phyloP scores from a whole-genome alignment of 2,113 vertebrate species.

The Engystomops pustulosus region DNA sequence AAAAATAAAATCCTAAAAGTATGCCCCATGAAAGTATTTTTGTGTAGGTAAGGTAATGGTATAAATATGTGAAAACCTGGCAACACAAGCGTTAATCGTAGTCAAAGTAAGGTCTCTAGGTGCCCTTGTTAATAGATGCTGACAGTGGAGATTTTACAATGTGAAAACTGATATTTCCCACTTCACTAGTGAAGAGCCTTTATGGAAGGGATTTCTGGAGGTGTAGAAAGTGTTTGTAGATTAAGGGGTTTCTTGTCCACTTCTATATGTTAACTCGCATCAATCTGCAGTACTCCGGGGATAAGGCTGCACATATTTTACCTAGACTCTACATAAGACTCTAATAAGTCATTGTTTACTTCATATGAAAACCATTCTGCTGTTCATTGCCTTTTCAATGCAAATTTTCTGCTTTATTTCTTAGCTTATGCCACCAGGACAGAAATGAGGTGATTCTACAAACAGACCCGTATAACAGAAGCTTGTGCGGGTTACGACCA shows the following conservation, averaged over 20 bases:
- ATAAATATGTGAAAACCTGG: background rate
- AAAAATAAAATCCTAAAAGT: too few relatives aligned
- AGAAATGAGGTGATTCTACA: slow-evolving; percentile 6
- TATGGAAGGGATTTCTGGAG: slow-evolving; percentile 42
- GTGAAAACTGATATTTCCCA: slow-evolving; percentile 41
- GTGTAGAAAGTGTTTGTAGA: slow-evolving; percentile 53
- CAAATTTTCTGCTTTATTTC: slow-evolving; percentile 29
- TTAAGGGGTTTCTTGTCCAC: slow-evolving; percentile 39
- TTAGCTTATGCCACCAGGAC: background rate
- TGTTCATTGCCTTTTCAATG: background rate
- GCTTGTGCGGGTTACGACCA: background rate
- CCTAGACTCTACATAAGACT: background rate
- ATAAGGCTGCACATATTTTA: background rate
- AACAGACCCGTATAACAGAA: slow-evolving; percentile 5
- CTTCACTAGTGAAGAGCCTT: slow-evolving; percentile 24
- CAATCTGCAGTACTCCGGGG: background rate
- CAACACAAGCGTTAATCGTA: background rate
- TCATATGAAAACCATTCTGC: slow-evolving; percentile 21
- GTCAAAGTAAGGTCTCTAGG: slow-evolving; percentile 15
- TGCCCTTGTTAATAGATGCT: slow-evolving; percentile 15
- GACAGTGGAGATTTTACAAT: slow-evolving; percentile 32
- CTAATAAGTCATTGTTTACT: slow-evolving; percentile 18
- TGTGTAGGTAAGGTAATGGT: too few relatives aligned
- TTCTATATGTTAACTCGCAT: slow-evolving; percentile 35
- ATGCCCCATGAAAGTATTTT: too few relatives aligned